These are phyloP conservation scores for Tipula lateralis DNA, from an alignment of 2,888 invertebrate genomes.

Conservation along the genomic window DNA sequence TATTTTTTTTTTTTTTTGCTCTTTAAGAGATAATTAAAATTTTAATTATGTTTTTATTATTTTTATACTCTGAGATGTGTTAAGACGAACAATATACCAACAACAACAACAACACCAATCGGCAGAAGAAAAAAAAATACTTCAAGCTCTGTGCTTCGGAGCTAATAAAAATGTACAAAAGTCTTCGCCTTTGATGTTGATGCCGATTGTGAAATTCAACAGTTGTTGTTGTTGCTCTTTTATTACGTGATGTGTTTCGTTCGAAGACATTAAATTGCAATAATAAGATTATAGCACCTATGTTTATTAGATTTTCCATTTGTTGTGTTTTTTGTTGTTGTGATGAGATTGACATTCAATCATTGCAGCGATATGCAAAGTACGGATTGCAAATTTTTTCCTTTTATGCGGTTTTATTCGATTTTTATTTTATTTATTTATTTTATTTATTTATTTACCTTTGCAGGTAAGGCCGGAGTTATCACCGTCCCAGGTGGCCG, in stretches of 20 bases:
- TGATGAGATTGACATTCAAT: slow-evolving; percentile 24
- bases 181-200: background rate
- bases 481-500: background rate
- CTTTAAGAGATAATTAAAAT: slow-evolving; percentile 24
- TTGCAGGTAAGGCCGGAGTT: slow-evolving; percentile 28
- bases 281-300: slow-evolving; percentile 9
- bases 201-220: slow-evolving; percentile 19
- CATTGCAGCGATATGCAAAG: background rate
- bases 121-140: background rate
- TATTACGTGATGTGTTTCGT: slow-evolving; percentile 24
- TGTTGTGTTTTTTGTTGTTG: slow-evolving; percentile 20
- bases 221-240: background rate
- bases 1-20: background rate
- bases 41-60: slow-evolving; percentile 24
- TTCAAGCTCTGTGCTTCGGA: slow-evolving; percentile 4
- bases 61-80: slow-evolving; percentile 24
- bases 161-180: slow-evolving; percentile 19
- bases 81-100: background rate
- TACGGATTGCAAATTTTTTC: background rate
- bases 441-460: slow-evolving; percentile 20
- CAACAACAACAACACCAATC: background rate
- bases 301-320: slow-evolving; percentile 19
- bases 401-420: background rate
- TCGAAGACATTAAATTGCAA: background rate
- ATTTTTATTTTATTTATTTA: background rate